phyloP scores from a whole-genome alignment of 1,140 invertebrate species.

The Drosophila kanapiae region DNA sequence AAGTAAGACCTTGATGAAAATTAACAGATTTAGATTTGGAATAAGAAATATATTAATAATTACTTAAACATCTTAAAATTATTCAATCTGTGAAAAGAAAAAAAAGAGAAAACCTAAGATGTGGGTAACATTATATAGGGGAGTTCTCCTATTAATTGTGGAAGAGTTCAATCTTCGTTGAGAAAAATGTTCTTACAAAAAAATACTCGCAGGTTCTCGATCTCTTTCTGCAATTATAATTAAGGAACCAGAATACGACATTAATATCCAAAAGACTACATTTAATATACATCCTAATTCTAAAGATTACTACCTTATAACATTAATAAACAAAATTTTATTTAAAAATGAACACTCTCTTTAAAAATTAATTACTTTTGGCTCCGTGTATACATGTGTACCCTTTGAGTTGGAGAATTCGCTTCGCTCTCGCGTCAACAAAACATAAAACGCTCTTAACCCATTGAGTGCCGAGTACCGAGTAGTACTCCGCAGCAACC shows the following conservation, averaged over 20 bases:
- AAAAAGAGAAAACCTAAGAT: neutral
- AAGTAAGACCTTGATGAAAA: too few species aligned
- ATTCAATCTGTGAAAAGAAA: neutral
- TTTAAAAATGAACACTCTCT: neutral
- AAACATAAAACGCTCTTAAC: constrained; percentile 72
- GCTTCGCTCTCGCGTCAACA: constrained; percentile 44
- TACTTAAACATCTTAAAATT: too few species aligned
- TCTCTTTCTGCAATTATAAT: neutral
- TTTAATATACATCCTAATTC: neutral
- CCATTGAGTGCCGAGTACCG: constrained; percentile 23
- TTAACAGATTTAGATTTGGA: rapidly evolving
- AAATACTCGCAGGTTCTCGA: neutral
- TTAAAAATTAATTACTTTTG: neutral
- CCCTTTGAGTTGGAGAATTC: constrained; percentile 5
- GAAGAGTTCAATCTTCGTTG: neutral
- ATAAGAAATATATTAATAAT: neutral
- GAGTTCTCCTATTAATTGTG: neutral
- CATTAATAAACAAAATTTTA: neutral
- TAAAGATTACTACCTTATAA: neutral
- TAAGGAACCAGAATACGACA: neutral
- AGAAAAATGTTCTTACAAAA: too few species aligned
- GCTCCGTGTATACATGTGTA: neutral
- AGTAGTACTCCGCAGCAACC: constrained; percentile 4
- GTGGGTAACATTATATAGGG: neutral
- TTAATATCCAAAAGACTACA: neutral